phyloP scores from a whole-genome alignment of 2,797 vertebrate species.

The Lophius americanus region DNA sequence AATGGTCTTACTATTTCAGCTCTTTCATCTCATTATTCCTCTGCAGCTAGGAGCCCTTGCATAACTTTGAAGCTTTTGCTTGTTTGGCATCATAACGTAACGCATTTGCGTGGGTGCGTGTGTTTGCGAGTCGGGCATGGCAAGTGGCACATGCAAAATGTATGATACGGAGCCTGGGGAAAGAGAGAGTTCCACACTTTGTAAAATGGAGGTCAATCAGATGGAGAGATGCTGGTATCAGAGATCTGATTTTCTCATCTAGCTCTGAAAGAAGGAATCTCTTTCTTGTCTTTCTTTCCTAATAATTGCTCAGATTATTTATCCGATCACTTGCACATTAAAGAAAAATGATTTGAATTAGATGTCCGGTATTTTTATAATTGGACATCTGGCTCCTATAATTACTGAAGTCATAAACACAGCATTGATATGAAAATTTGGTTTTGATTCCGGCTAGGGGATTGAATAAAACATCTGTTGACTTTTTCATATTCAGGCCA shows the following conservation, averaged over 20 bases:
- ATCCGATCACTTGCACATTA: too few species aligned
- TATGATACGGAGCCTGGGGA: constrained; percentile 42
- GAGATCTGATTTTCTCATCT: constrained; percentile 43
- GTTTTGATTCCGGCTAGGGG: too few species aligned
- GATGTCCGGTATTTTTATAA: too few species aligned
- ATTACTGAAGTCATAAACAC: too few species aligned
- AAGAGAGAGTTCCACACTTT: constrained; percentile 8
- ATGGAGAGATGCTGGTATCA: constrained; percentile 22
- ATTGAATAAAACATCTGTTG: too few species aligned
- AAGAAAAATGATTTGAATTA: too few species aligned
- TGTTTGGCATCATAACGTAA: constrained; percentile 70
- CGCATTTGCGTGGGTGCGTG: constrained; percentile 46
- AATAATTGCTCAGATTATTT: too few species aligned
- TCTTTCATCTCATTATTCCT: constrained; percentile 73
- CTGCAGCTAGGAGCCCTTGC: constrained; percentile 62
- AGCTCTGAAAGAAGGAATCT: constrained; percentile 35
- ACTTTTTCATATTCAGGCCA: too few species aligned
- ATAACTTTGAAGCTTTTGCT: constrained; percentile 74
- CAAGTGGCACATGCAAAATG: constrained; percentile 53
- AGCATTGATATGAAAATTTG: too few species aligned
- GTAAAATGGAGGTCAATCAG: constrained; percentile 47
- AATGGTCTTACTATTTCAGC: constrained; percentile 77
- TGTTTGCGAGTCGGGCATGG: constrained; percentile 23
- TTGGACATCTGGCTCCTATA: too few species aligned
- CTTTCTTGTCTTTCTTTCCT: too few species aligned